These are phyloP conservation scores for Archips xylosteana DNA, from an alignment of 2,888 invertebrate genomes.

Conservation along the genomic window DNA sequence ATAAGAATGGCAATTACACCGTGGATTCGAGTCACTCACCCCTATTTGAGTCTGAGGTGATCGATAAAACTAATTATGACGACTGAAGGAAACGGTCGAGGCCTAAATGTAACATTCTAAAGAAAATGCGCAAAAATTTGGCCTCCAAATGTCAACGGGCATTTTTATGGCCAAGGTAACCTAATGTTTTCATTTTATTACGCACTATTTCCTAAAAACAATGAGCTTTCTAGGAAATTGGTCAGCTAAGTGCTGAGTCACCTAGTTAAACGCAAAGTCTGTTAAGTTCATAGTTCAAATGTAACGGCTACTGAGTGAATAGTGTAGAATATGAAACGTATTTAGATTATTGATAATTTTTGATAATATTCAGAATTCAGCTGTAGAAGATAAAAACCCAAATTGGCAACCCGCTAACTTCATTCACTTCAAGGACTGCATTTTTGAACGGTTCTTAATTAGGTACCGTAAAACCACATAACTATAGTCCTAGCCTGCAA, in stretches of 20 bases:
- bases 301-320: neutral
- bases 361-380: too few relatives aligned
- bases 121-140: constrained; percentile 46
- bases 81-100: constrained; percentile 47
- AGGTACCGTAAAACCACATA: too few relatives aligned
- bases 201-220: constrained; percentile 38
- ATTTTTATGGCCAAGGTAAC: constrained; percentile 31
- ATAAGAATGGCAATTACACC: constrained; percentile 51
- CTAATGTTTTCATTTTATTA: constrained; percentile 35
- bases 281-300: constrained; percentile 4
- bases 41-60: constrained; percentile 56
- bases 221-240: constrained; percentile 9
- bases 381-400: too few relatives aligned
- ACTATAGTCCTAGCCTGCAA: too few relatives aligned
- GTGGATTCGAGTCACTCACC: constrained; percentile 62
- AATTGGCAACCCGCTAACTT: too few relatives aligned
- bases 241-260: constrained; percentile 5
- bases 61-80: constrained; percentile 56
- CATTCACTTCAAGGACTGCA: too few relatives aligned
- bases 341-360: too few relatives aligned
- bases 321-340: neutral
- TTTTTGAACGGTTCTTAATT: too few relatives aligned
- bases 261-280: neutral
- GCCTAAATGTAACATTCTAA: constrained; percentile 46
- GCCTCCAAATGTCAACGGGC: constrained; percentile 45